A percentile compares a stretch with the other conserved stretches of the same genome.
Conservation (phyloP, 2,797 vertebrate species). For the Distichodus sexfasciatus region DNA sequence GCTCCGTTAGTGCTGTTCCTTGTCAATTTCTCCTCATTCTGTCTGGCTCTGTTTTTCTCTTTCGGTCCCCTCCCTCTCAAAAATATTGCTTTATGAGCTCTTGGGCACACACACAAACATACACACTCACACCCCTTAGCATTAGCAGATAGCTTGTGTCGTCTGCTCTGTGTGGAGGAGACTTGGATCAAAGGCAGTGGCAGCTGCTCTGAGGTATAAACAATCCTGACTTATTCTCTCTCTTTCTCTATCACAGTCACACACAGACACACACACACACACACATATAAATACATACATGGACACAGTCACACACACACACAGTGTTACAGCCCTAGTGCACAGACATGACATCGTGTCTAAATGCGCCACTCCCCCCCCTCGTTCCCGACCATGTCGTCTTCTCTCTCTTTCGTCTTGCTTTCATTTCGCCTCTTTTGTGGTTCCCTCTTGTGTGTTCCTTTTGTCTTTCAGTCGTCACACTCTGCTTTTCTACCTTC, state of each 20-base stretch:
- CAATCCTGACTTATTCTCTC: constrained; percentile 18
- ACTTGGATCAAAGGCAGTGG: constrained; percentile 29
- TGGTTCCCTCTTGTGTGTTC: too few relatives aligned
- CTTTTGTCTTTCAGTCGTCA: too few relatives aligned
- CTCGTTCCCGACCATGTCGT: constrained; percentile 48
- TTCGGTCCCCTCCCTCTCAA: background rate
- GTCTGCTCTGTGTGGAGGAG: constrained; percentile 21
- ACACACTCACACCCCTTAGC: background rate
- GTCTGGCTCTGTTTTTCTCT: background rate
- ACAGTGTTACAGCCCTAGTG: background rate
- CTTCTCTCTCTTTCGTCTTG: too few relatives aligned
- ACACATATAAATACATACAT: too few relatives aligned
- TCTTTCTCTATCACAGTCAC: background rate
- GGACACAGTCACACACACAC: background rate
- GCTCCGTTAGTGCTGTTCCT: background rate
- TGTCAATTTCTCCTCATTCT: background rate
- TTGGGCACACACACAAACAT: background rate
- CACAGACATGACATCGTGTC: background rate
- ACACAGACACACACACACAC: background rate
- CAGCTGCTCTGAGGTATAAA: constrained; percentile 11
- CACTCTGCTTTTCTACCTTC: too few relatives aligned
- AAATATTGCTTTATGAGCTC: background rate
- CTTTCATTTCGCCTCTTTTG: too few relatives aligned
- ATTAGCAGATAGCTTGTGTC: constrained; percentile 17
- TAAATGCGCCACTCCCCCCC: background rate